Evolutionary conservation across 1,140 invertebrate genomes (phyloP).

Genomic region (Camponotus vicinus): DNA sequence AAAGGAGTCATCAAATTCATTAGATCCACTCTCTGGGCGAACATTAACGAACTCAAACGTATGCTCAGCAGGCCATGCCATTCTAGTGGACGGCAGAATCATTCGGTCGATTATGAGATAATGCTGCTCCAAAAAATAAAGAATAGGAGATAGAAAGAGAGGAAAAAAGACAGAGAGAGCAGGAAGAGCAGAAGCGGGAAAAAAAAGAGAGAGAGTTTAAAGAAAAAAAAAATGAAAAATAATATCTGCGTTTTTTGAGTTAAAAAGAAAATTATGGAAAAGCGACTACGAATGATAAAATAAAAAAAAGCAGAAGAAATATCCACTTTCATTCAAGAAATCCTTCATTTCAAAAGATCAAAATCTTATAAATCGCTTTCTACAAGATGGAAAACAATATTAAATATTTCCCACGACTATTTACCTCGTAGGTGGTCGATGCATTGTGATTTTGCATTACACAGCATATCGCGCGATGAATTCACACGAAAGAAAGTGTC

Average conservation of each 20-base stretch:
- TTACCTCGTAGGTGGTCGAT: slow-evolving; percentile 65
- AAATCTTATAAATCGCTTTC: slow-evolving; percentile 76
- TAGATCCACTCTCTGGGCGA: slow-evolving; percentile 65
- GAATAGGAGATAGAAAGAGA: slow-evolving; percentile 1
- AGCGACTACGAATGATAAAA: not conserved
- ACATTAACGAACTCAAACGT: slow-evolving; percentile 73
- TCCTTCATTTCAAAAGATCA: slow-evolving; percentile 68
- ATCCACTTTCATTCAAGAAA: slow-evolving; percentile 77
- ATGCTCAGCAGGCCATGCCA: slow-evolving; percentile 70
- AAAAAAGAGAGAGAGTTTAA: slow-evolving; percentile 40
- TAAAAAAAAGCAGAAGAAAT: not conserved
- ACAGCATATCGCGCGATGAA: slow-evolving; percentile 51
- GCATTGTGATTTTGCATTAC: slow-evolving; percentile 73
- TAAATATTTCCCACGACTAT: slow-evolving; percentile 67
- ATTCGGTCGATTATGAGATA: slow-evolving; percentile 76
- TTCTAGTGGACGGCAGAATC: slow-evolving; percentile 73
- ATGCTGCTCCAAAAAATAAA: slow-evolving; percentile 68
- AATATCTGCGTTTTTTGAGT: slow-evolving; percentile 41
- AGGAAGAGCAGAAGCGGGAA: slow-evolving; percentile 50
- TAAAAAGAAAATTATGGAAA: slow-evolving; percentile 46
- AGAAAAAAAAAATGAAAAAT: slow-evolving; percentile 49
- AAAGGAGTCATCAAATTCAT: slow-evolving; percentile 67
- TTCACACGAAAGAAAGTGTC: slow-evolving; percentile 56
- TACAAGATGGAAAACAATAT: slow-evolving; percentile 74
- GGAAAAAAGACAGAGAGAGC: slow-evolving; percentile 26